Conservation (phyloP, 1,140 invertebrate genomes). For the Drosophila ironensis region DNA sequence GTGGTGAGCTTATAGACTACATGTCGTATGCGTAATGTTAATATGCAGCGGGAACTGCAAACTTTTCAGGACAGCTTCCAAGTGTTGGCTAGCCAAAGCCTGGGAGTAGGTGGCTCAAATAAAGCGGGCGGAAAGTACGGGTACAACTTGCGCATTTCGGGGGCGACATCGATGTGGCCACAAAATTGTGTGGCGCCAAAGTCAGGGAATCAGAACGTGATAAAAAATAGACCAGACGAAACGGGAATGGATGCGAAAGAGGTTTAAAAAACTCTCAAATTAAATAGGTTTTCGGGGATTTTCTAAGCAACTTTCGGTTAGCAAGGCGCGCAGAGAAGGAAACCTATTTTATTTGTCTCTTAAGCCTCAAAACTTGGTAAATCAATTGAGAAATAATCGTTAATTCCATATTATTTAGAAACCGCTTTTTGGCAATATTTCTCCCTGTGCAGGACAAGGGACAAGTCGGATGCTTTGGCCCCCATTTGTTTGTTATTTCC, state of each 20-base stretch:
- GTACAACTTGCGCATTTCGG: slow-evolving; percentile 29
- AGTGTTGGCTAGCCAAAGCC: neutral
- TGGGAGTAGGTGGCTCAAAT: neutral
- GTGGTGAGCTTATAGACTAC: neutral
- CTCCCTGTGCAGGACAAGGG: neutral
- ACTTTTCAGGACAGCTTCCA: slow-evolving; percentile 10
- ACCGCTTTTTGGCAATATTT: no score
- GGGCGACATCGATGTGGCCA: slow-evolving; percentile 20
- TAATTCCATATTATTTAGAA: no score
- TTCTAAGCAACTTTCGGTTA: no score
- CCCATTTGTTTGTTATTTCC: slow-evolving; percentile 28
- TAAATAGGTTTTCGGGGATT: no score
- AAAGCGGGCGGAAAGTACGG: neutral
- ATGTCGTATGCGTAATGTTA: slow-evolving; percentile 32
- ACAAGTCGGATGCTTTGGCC: neutral
- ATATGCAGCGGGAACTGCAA: slow-evolving; percentile 18
- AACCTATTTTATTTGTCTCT: no score
- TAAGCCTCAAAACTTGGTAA: no score
- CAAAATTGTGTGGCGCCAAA: slow-evolving; percentile 29
- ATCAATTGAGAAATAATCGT: no score
- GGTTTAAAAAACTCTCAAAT: no score
- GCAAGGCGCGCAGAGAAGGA: no score
- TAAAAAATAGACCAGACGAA: neutral
- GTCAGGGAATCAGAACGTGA: neutral
- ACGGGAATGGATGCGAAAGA: no score